Conservation (phyloP, 2,113 vertebrate species). For the Pungitius pungitius region DNA sequence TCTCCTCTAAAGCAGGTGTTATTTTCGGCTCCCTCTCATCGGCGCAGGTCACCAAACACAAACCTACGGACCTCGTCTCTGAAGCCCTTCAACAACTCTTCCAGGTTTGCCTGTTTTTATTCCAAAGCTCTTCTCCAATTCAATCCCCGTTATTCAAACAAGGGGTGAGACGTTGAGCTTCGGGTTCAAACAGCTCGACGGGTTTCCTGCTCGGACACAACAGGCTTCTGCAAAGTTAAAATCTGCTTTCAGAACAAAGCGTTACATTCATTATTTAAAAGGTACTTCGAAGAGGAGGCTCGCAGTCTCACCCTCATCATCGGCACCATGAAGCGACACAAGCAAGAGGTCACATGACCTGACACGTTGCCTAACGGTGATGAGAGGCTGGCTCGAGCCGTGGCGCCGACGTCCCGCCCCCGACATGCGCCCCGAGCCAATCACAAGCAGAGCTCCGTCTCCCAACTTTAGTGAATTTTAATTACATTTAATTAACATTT, state of each 20-base stretch:
- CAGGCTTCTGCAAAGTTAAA: not conserved
- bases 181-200: slow-evolving; percentile 47
- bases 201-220: slow-evolving; percentile 21
- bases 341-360: no score
- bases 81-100: not conserved
- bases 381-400: no score
- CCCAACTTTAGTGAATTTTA: no score
- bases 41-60: not conserved
- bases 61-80: not conserved
- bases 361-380: no score
- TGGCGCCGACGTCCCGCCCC: no score
- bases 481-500: no score
- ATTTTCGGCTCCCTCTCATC: not conserved
- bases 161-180: slow-evolving; percentile 17
- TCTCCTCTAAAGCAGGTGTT: not conserved
- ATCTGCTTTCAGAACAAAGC: slow-evolving; percentile 8
- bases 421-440: no score
- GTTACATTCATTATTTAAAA: not conserved
- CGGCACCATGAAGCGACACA: no score
- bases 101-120: slow-evolving; percentile 2
- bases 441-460: no score
- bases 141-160: slow-evolving; percentile 53
- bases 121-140: slow-evolving; percentile 21
- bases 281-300: not conserved
- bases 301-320: not conserved